Base-by-base conservation (phyloP, 2,888 invertebrate species). In the Phyto melanocephala region DNA sequence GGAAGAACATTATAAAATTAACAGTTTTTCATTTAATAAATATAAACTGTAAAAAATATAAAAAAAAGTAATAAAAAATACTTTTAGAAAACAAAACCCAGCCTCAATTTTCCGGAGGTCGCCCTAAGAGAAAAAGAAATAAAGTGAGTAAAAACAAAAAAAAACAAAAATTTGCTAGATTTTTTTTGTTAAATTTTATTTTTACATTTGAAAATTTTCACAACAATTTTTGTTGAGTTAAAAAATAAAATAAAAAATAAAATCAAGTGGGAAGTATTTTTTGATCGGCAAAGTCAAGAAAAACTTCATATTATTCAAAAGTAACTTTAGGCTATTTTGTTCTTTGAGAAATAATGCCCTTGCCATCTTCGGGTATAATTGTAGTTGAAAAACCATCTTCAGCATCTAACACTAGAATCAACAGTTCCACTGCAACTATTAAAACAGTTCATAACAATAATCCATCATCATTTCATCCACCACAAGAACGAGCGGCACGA, bases 361-460 rank as follows among this genome's bases (percentile, higher is more conserved):
- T 88, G 85, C 87, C 86, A 86, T 88, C 88, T 72, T 88, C 88
- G 68, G 89, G 89, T 84, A 88, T 88, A 86, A 88, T 89, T 86
- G 88, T 89, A 86, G 89, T 88, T 85, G 88, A 89, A 82, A 89
- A 89, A 82, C 84, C 86, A 84, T 79, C 81, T 75, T 70, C 81
- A 72, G 67, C 67, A 70, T 60, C 79, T 71, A 52, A 54, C 67
- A 65, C 81, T 22, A 70, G 70, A 75, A 67, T 60, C 62, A 80
- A 52, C 50, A 74, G 83, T 85, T 86, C 76, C 80, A 83, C 65
- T 63, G 15, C 78, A 56, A 52, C 68, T 42, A 74, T 63, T 65
- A 82, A 79, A 58, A 65, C 70, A 58, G 28, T 60, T 37, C 6
- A 28, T 28, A 28, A 28, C 28, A 74, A 68, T 56, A 54, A 65